A percentile compares a stretch with the other conserved stretches of the same genome.
Conservation (phyloP, 1,140 invertebrate species). For the Halesus radiatus region DNA sequence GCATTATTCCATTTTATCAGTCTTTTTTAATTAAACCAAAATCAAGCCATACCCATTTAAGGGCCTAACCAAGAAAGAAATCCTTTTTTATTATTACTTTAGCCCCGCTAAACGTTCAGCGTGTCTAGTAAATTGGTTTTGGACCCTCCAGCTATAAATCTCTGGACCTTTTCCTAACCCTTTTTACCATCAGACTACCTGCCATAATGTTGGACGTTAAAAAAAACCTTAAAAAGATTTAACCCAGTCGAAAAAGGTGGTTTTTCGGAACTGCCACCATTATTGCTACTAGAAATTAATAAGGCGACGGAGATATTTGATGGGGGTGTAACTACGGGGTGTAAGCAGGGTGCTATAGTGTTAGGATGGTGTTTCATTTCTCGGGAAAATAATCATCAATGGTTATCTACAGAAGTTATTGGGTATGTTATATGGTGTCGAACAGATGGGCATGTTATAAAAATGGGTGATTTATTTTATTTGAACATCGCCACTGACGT, state of each 20-base stretch:
- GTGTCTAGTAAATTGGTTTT: constrained; percentile 12
- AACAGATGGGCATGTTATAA: too few species aligned
- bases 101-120: background rate
- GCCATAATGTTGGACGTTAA: background rate
- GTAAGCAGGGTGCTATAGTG: too few species aligned
- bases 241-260: background rate
- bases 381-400: too few species aligned
- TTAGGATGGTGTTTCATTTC: too few species aligned
- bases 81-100: background rate
- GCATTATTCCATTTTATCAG: background rate
- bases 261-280: background rate
- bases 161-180: background rate
- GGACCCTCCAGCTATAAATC: background rate
- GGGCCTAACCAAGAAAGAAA: background rate
- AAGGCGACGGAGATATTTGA: background rate
- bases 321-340: background rate
- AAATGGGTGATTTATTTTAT: too few species aligned
- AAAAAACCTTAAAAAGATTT: background rate
- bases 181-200: background rate
- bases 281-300: background rate
- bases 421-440: too few species aligned
- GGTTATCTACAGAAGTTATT: too few species aligned
- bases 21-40: background rate
- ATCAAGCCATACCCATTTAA: background rate
- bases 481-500: too few species aligned